phyloP scores from a whole-genome alignment of 2,888 invertebrate genomes.

The Rhamnusium bicolor region DNA sequence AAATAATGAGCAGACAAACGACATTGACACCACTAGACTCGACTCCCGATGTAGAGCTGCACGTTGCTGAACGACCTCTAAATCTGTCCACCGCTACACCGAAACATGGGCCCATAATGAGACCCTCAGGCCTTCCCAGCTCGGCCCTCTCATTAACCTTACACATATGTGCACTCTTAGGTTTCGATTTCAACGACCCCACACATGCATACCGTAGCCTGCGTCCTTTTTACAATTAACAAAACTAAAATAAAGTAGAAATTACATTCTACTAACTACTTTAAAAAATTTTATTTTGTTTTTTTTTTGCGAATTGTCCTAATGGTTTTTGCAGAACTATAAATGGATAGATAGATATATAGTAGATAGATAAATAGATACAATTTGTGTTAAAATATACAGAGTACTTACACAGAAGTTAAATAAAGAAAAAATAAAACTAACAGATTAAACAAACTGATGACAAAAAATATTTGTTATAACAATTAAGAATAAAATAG shows the following conservation, averaged over 20 bases:
- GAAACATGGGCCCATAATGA: constrained; percentile 65
- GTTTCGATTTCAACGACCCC: constrained; percentile 50
- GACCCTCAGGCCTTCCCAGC: constrained; percentile 53
- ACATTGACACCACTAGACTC: constrained; percentile 50
- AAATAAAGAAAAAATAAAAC: too few species aligned
- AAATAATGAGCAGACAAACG: constrained; percentile 56
- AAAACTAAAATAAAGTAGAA: constrained; percentile 42
- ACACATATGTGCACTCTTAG: constrained; percentile 48
- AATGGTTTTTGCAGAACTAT: too few species aligned
- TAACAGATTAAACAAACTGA: too few species aligned
- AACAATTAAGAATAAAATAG: too few species aligned
- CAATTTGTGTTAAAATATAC: too few species aligned
- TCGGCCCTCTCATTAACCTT: constrained; percentile 59
- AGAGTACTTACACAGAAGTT: too few species aligned
- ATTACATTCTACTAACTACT: too few species aligned
- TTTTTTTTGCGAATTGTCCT: too few species aligned
- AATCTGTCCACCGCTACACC: constrained; percentile 63
- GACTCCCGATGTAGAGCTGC: constrained; percentile 29
- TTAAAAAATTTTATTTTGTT: too few species aligned
- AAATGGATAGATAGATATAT: too few species aligned
- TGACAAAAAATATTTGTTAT: too few species aligned
- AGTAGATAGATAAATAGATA: too few species aligned
- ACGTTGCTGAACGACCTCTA: constrained; percentile 57
- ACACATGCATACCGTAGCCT: constrained; percentile 40
- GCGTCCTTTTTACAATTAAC: constrained; percentile 47